Evolutionary conservation across 2,888 invertebrate species (phyloP), one percentile per base, ranked within the genome.

Genomic region (Dicycla oo): DNA sequence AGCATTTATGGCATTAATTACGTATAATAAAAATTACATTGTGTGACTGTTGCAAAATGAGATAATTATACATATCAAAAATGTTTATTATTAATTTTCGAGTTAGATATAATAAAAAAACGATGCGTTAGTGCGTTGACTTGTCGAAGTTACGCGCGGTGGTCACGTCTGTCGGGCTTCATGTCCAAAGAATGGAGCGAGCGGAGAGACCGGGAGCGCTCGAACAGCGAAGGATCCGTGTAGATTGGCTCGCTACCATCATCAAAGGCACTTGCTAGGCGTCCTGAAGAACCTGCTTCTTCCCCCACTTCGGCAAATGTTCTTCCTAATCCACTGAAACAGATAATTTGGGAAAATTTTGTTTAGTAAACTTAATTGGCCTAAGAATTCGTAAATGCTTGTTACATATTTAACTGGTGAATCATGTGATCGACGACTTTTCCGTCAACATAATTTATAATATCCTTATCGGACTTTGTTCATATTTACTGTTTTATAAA

Each of bases 211-310:
- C 98, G 96, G 45, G 98, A 98, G 83, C 98, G 97, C 94, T 99
- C 98, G 90, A 99, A 99, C 51, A 99, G 96, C 3, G 98, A 98
- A 0, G 98, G 98, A 94, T 99, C 98, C 0, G 98, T 98, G 94
- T 99, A 99, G 86, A 99, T 99, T 0, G 99, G 98, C 91, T 99
- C 99, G 90, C 98, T 98, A 51, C 98, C 98, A 91, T 99, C 98
- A 90, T 98, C 98, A 89, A 98, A 98, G 23, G 96, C 96, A 75
- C 91, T 95, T 4, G 96, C 95, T 73, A 96, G 84, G 20, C 95
- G 91, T n/a, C 95, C 96, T 79, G 92, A 95, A 30, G 94, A 97
- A 70, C 94, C 96, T n/a, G 91, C 93, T 87, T 91, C 95, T 78
- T 91, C 96, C 64, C 91, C 96, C 51, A 92, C 96, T 87, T 92